A percentile compares a stretch with the other conserved stretches of the same genome.
Evolutionary conservation across 2,888 invertebrate species (phyloP).

Genomic region (Apamea epomidion): DNA sequence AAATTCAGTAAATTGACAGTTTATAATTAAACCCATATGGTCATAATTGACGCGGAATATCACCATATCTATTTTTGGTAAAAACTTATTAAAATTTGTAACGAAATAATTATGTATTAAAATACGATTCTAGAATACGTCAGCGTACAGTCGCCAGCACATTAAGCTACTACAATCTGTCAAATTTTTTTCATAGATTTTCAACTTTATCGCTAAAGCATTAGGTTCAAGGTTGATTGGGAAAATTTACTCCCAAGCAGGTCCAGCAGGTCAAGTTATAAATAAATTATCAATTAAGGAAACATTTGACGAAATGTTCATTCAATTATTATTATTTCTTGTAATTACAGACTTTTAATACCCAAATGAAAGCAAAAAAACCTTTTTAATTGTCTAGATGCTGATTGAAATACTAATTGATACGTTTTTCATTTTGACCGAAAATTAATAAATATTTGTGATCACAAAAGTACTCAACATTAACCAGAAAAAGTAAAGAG

Average conservation of each 20-base stretch:
- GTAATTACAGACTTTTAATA: conserved; percentile 8
- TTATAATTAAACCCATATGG: conserved; percentile 18
- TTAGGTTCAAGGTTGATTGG: no score
- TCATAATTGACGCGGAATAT: conserved; percentile 7
- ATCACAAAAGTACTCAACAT: conserved; percentile 2
- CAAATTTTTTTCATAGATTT: no score
- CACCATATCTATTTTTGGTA: neutral
- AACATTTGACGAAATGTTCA: neutral
- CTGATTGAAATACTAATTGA: conserved; percentile 47
- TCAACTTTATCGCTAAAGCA: no score
- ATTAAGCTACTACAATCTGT: no score
- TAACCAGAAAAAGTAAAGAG: conserved; percentile 12
- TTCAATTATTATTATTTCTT: neutral
- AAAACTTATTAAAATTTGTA: conserved; percentile 6
- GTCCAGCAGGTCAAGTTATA: neutral
- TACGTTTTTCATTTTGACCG: conserved; percentile 14
- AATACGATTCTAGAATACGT: conserved; percentile 1
- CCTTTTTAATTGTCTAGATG: conserved; percentile 11
- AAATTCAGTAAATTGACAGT: conserved; percentile 34
- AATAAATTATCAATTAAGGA: neutral
- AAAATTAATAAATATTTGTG: conserved; percentile 14
- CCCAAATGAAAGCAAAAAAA: conserved; percentile 34
- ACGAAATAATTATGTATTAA: neutral
- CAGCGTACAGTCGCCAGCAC: neutral
- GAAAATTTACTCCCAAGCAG: no score